A percentile compares a stretch with the other conserved stretches of the same genome.
These are phyloP conservation scores for Drosophila pallidifrons DNA, from an alignment of 1,140 invertebrate genomes.

Conservation along the genomic window DNA sequence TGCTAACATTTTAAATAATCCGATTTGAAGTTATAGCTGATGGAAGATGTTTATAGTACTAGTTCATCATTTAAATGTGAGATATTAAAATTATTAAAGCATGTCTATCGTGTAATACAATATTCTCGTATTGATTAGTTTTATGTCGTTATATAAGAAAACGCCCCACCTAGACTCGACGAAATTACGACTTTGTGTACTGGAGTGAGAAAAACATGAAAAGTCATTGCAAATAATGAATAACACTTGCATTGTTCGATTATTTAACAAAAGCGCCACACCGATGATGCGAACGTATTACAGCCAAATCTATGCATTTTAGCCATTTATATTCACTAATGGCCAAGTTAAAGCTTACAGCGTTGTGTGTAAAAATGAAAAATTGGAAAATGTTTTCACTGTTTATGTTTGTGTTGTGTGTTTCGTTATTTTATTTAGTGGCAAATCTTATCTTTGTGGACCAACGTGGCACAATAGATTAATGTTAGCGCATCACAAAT, in stretches of 20 bases:
- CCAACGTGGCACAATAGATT: constrained; percentile 40
- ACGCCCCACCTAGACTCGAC: constrained; percentile 9
- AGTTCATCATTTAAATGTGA: constrained; percentile 30
- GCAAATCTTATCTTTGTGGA: constrained; percentile 61
- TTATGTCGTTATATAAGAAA: constrained; percentile 12
- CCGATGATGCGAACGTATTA: constrained; percentile 58
- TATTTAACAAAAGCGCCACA: constrained; percentile 20
- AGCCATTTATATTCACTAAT: constrained; percentile 64
- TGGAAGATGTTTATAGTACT: constrained; percentile 27
- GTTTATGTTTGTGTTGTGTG: neutral
- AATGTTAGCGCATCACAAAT: constrained; percentile 68
- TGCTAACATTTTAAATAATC: constrained; percentile 1
- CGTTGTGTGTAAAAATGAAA: constrained; percentile 43
- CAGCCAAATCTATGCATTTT: constrained; percentile 48
- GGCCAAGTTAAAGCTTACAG: constrained; percentile 42
- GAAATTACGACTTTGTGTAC: neutral
- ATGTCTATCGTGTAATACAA: constrained; percentile 4
- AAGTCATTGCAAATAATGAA: constrained; percentile 76
- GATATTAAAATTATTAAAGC: constrained; percentile 16
- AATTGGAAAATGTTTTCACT: constrained; percentile 39
- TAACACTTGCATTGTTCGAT: constrained; percentile 51
- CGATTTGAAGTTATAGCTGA: neutral
- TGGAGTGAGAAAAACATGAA: constrained; percentile 51
- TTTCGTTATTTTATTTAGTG: constrained; percentile 14
- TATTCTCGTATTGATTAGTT: constrained; percentile 21